Base-by-base conservation (phyloP, 2,888 invertebrate species). In the Pogonocherus hispidulus region DNA sequence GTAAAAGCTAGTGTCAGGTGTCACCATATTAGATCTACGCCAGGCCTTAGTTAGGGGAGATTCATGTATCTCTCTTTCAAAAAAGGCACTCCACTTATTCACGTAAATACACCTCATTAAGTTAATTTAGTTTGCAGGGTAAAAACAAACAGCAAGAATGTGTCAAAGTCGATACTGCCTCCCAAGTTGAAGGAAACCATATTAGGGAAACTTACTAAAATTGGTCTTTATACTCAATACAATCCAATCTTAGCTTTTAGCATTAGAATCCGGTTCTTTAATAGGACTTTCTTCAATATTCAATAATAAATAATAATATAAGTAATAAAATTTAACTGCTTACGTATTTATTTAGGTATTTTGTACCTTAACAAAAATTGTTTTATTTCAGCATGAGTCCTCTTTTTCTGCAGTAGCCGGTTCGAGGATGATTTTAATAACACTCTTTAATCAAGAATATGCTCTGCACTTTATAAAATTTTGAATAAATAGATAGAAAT, bases 1-100 rank as follows among this genome's bases (percentile, higher is more conserved):
- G 82, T 81, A 80, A 79, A 80, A 80, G 80, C 75, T 74, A 74
- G 82, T 84, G 83, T 84, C 83, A 82, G 82, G 83, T 83, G 84
- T 82, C 84, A 80, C 75, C 67, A 73, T 70, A 71, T 52, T 71
- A 79, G 80, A 82, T 78, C 76, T 72, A 79, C 76, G 75, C 75
- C 81, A 81, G 81, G 76, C 70, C 77, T 81, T 81, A 81, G 81
- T 82, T 80, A 79, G 80, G 79, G 79, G 76, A 81, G 82, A 82
- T 80, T 79, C 80, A 82, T 83, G 80, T 78, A 76, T 78, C 75
- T 75, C 72, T 74, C 79, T 78, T 78, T 75, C 75, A 78, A 78
- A 77, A 77, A 76, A 79, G 83, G 81, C 83, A 83, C 78, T 80
- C 76, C 79, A 79, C 79, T 84, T 81, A 77, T 81, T 83, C 83